Conservation (phyloP, 2,113 vertebrate species). For the Nestor notabilis region DNA sequence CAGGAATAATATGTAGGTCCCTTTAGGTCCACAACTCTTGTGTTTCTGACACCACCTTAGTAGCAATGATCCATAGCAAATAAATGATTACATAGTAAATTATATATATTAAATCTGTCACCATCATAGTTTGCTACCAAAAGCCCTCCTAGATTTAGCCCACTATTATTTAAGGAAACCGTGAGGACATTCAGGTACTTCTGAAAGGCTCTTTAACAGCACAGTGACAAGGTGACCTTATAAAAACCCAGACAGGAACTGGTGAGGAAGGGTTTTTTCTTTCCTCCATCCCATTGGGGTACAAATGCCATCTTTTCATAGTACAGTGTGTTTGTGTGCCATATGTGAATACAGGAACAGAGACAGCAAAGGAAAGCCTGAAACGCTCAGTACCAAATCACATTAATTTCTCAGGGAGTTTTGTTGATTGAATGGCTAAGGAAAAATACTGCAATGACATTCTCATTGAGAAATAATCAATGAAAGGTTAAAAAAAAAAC, state of each 20-base stretch:
- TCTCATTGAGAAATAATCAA: neutral
- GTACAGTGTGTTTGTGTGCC: neutral
- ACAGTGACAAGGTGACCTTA: neutral
- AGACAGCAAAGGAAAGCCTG: neutral
- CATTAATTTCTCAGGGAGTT: neutral
- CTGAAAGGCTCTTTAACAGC: neutral
- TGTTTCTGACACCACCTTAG: neutral
- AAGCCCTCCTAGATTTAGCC: neutral
- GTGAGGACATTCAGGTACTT: neutral
- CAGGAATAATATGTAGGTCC: neutral
- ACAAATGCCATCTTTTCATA: neutral
- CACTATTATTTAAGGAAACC: neutral
- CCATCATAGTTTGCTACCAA: neutral
- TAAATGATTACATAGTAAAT: neutral
- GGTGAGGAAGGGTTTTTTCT: neutral
- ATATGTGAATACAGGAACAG: neutral
- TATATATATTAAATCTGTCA: neutral
- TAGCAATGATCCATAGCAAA: neutral
- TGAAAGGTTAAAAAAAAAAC: neutral
- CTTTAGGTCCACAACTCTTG: neutral
- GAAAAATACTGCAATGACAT: neutral
- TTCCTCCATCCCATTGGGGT: neutral
- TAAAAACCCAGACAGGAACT: neutral
- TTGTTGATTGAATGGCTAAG: neutral
- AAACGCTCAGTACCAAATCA: neutral